Percentiles rank a stretch among this genome's conserved stretches.
phyloP scores from a whole-genome alignment of 2,797 vertebrate genomes.

The Pelochelys cantorii region DNA sequence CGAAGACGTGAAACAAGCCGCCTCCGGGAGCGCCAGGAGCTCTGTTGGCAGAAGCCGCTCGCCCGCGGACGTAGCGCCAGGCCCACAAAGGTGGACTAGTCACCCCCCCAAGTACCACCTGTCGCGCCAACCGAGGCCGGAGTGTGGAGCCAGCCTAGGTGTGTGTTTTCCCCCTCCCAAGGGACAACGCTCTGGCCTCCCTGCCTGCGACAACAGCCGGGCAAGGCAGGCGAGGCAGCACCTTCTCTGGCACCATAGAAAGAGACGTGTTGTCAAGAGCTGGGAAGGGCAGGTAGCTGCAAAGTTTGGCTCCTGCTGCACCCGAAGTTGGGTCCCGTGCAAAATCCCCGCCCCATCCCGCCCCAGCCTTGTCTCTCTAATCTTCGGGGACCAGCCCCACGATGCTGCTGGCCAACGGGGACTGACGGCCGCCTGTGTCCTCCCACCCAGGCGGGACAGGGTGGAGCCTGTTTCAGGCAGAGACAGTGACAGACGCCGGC shows the following conservation, averaged over 20 bases:
- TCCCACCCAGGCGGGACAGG: background rate
- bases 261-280: background rate
- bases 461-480: background rate
- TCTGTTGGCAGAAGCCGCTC: too few relatives aligned
- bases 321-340: background rate
- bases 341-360: background rate
- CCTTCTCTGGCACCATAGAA: background rate
- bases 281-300: background rate
- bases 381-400: background rate
- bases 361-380: background rate
- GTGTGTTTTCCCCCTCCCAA: background rate
- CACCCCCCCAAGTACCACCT: too few relatives aligned
- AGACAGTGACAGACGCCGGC: accelerated
- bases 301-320: background rate
- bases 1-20: too few relatives aligned
- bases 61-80: too few relatives aligned
- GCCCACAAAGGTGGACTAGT: too few relatives aligned
- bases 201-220: background rate
- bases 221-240: background rate
- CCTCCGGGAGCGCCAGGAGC: too few relatives aligned
- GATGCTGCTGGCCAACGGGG: background rate
- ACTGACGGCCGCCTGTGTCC: background rate
- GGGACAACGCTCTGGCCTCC: background rate
- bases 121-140: too few relatives aligned
- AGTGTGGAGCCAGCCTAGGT: too few relatives aligned